Evolutionary conservation across 1,140 invertebrate species (phyloP), one percentile per base, ranked within the genome.

Genomic region (Drosophila willistoni): DNA sequence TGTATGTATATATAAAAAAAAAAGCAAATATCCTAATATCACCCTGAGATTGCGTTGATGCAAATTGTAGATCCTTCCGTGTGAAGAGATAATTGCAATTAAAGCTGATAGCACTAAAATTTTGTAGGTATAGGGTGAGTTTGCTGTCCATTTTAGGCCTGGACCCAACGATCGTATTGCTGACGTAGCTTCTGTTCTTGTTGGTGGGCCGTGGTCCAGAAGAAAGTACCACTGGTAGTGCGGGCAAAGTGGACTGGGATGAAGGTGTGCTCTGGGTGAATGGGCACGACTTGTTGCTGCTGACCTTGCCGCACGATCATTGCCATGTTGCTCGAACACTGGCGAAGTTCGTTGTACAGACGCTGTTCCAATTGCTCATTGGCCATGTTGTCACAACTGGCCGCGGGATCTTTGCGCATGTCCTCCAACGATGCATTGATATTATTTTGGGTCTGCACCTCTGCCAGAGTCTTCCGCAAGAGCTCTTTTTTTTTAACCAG

Each of bases 211-310:
- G 94, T 93, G 19, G 94, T 95, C 94, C 95, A 95, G 93, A 95
- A 95, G 93, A 95, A 95, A 39, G 95, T 95, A 36, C 95, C 95
- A 47, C 94, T 94, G 76, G 94, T 94, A n/a, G 95, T 95, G 81
- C 94, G 93, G 2, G 94, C 94, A 80, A 95, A 95, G 70, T 92
- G 92, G 7, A 95, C 93, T 25, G 94, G 94, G 42, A 94, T 94
- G 92, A 93, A 95, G 78, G 94, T 93, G 77, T 94, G 93, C 69
- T 94, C 93, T n/a, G 93, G 92, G 60, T 92, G 86, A 10, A 95
- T 93, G 5, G 94, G 93, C 41, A 94, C 90, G 42, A 95, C 90
- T 83, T 93, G 93, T 76, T 93, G 92, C 59, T 93, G 92, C 56
- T 94, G 92, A 13, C 93, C 90, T 63, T 94, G 93, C 92, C 94